Evolutionary conservation across 2,888 invertebrate genomes (phyloP).

Genomic region (Erebia epiphron): DNA sequence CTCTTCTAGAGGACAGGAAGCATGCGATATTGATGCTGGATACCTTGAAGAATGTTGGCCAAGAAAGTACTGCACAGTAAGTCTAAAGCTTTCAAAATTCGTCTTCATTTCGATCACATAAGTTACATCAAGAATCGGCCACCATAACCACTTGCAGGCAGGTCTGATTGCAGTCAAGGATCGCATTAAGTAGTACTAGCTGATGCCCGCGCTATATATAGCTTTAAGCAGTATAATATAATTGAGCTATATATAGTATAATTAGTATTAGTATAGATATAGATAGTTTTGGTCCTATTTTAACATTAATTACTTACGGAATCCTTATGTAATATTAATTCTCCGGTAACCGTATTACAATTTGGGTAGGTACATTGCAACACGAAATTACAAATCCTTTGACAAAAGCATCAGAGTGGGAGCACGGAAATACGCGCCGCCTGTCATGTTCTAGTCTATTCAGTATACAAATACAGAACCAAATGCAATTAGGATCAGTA

Average conservation of each 20-base stretch:
- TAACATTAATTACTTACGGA: too few relatives aligned
- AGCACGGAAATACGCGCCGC: background rate
- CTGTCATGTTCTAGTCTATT: background rate
- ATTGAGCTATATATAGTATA: too few relatives aligned
- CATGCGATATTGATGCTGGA: conserved; percentile 79
- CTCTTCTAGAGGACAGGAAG: conserved; percentile 74
- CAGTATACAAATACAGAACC: background rate
- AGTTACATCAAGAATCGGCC: too few relatives aligned
- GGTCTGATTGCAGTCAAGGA: too few relatives aligned
- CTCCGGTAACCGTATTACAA: background rate
- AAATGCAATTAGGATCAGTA: background rate
- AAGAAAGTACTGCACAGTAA: conserved; percentile 66
- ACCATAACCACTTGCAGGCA: too few relatives aligned
- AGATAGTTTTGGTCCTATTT: too few relatives aligned
- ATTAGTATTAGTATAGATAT: too few relatives aligned
- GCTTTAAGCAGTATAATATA: too few relatives aligned
- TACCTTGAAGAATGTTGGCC: conserved; percentile 75
- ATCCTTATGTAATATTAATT: too few relatives aligned
- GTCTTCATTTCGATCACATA: too few relatives aligned
- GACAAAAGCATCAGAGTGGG: background rate
- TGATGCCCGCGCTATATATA: too few relatives aligned
- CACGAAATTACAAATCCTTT: background rate
- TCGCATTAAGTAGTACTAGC: too few relatives aligned
- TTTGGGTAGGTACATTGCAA: background rate
- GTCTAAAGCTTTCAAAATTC: conserved; percentile 39